Conservation (phyloP, 1,140 invertebrate species). For the Rhyzopertha dominica region DNA sequence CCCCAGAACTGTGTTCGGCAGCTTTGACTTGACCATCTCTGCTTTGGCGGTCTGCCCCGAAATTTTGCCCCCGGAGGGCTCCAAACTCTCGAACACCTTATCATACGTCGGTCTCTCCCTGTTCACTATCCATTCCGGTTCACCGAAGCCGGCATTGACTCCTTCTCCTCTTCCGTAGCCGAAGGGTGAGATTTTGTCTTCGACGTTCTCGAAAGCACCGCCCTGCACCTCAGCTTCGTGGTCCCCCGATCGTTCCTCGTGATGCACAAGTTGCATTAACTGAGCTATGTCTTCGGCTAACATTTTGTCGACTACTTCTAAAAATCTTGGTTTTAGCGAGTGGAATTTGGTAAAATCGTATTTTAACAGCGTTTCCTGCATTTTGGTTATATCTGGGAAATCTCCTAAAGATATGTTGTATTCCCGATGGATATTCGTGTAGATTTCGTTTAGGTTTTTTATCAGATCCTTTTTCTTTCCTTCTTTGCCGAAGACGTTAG, state of each 20-base stretch:
- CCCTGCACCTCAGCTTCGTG: conserved; percentile 50
- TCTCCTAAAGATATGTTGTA: conserved; percentile 68
- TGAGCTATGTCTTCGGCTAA: conserved; percentile 67
- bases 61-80: conserved; percentile 88
- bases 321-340: conserved; percentile 59
- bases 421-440: conserved; percentile 64
- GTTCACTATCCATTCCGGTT: conserved; percentile 94
- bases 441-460: conserved; percentile 67
- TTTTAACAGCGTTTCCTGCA: conserved; percentile 68
- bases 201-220: conserved; percentile 83
- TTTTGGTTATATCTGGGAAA: conserved; percentile 72
- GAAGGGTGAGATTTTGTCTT: conserved; percentile 87
- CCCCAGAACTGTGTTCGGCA: conserved; percentile 93
- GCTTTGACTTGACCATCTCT: conserved; percentile 97
- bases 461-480: conserved; percentile 83
- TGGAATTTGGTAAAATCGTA: conserved; percentile 78
- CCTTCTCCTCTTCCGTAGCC: conserved; percentile 95
- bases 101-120: conserved; percentile 85
- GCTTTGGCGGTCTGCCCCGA: conserved; percentile 86
- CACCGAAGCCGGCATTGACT: conserved; percentile 89
- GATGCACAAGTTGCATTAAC: conserved; percentile 67
- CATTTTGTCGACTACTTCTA: conserved; percentile 73
- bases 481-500: conserved; percentile 68
- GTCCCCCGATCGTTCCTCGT: conserved; percentile 48
- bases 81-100: conserved; percentile 76